Base-by-base conservation (phyloP, 2,113 vertebrate species). In the Pterophyllum scalare region DNA sequence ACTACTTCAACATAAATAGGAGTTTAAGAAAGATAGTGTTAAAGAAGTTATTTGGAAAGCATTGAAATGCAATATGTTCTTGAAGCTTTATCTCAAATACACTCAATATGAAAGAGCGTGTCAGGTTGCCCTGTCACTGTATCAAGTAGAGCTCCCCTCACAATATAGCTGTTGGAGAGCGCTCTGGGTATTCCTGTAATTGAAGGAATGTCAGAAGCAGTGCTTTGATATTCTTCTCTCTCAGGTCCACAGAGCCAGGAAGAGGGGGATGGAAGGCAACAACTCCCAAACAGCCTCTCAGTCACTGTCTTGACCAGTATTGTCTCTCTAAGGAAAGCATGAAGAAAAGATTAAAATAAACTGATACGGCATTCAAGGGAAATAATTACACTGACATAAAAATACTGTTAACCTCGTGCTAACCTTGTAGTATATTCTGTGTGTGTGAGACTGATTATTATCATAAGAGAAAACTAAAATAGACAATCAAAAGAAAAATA, bases 1-100 rank as follows among this genome's bases (percentile, higher is more conserved):
- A 76, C 35, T 46, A 15, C 6, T 46, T 84, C 7, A 82, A 54
- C 13, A 46, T 95, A 88, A 97, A 96, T 86, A 96, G 96, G 80
- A 96, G 85, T 96, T 96, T 93, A 95, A 94, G 31, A 64, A 78
- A 70, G 58, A 59, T 22, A 52, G 12, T 80, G 43, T 64, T 14
- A 49, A 59, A 60, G 3, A 60, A 65, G 22, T 67, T 46, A 56
- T 46, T 52, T 49, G 26, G 62, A 74, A 59, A 67, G 59, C 13
- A 74, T 35, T 80, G 35, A 80, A 80, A 64, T 70, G 14, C 33
- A 83, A 61, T 26, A 58, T 31, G 9, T 65, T 40, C 62, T 59
- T 57, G n/a, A 31, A 70, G 38, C 75, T 74, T 84, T 67, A 91
- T 56, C 72, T 83, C 24, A 59, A 59, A 80, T n/a, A 76, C 26